Base-by-base conservation (phyloP, 2,797 vertebrate species). In the Enteromius argenteus region DNA sequence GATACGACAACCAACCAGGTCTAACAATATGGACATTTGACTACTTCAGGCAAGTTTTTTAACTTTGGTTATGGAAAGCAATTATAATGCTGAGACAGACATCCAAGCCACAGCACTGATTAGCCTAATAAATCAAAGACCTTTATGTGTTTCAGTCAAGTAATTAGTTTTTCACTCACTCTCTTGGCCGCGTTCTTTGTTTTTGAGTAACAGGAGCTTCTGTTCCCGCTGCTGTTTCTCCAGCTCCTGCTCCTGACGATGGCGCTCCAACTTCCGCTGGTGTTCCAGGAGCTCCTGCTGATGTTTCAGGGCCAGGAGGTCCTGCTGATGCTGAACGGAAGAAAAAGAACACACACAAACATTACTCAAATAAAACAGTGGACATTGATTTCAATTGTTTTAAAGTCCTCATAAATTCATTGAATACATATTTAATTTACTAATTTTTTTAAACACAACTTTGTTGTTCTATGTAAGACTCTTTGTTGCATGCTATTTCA, bases 131-230 rank as follows among this genome's bases (percentile, higher is more conserved):
- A 75, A 15, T 42, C 37, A 64, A 23, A 37, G 42, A 68, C 3
- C 15, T 78, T 30, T 4, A 10, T 27, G 39, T 8, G 27, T 79
- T 66, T 66, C 37, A 30, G 42, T 79, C 58, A 32, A 58, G 51
- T 58, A 75, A 75, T 23, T n/a, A 58, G 73, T 23, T 58, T 27
- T 69, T 51, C 60, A 96, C 97, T 97, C 89, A 98, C 98, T 99
- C 93, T 99, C 98, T 87, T 99, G 98, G 84, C 97, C 96, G 56
- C 98, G 95, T 92, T 99, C 98, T 93, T 99, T 99, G 95, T 99
- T 96, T 91, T 99, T 99, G 39, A 99, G 96, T 92, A 96, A 97
- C 71, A 94, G 96, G 53, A 99, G 95, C 90, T 99, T 99, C 92
- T 98, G 97, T 88, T 99, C 98, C 0, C 98, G 93, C 87, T 98